These are phyloP conservation scores for Meteorus cinctellus DNA, from an alignment of 2,888 invertebrate species.

Conservation along the genomic window DNA sequence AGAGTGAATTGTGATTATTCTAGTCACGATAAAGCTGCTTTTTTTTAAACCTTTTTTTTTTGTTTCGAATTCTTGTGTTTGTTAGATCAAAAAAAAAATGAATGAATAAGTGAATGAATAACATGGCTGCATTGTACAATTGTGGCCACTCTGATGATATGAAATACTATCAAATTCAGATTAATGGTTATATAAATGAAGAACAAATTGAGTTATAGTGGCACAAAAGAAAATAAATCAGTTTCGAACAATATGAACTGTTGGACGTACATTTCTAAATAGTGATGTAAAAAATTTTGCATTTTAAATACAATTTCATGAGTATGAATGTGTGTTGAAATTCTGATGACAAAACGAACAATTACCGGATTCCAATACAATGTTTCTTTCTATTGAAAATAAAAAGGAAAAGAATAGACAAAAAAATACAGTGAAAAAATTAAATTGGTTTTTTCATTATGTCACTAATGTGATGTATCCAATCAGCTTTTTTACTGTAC, in stretches of 20 bases:
- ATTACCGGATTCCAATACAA: background rate
- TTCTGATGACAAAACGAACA: background rate
- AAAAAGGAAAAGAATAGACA: background rate
- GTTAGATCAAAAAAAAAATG: slow-evolving; percentile 31
- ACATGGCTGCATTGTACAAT: slow-evolving; percentile 34
- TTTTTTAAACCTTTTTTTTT: slow-evolving; percentile 40
- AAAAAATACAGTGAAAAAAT: background rate
- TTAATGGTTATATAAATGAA: slow-evolving; percentile 35
- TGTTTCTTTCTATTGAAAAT: background rate
- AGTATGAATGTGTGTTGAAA: background rate
- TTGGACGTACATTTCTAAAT: slow-evolving; percentile 2
- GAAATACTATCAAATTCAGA: slow-evolving; percentile 26
- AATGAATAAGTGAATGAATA: background rate
- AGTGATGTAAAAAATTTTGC: slow-evolving; percentile 18
- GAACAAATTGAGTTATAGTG: slow-evolving; percentile 40
- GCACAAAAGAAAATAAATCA: slow-evolving; percentile 29
- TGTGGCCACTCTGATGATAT: slow-evolving; percentile 44
- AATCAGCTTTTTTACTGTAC: too few relatives aligned
- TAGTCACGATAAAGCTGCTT: slow-evolving; percentile 70
- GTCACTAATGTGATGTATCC: background rate
- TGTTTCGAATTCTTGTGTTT: slow-evolving; percentile 31
- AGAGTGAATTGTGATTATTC: slow-evolving; percentile 71
- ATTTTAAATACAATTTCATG: slow-evolving; percentile 17
- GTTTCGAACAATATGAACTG: background rate
- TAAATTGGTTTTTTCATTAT: background rate